These are phyloP conservation scores for Gryllus longicercus DNA, from an alignment of 2,888 invertebrate species.

Conservation along the genomic window DNA sequence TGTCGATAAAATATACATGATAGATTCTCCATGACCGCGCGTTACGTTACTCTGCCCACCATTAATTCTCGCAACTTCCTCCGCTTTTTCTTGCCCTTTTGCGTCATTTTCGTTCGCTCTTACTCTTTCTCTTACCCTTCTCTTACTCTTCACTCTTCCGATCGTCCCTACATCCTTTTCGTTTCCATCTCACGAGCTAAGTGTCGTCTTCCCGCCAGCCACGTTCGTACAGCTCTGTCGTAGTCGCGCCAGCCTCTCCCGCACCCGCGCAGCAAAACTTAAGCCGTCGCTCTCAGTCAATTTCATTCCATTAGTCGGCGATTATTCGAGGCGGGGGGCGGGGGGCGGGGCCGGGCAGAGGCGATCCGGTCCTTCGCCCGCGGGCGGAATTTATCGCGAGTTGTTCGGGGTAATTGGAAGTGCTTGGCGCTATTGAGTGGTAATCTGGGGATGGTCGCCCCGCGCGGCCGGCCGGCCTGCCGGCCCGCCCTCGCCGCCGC, in stretches of 20 bases:
- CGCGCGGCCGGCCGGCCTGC: neutral
- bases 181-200: too few species aligned
- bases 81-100: too few species aligned
- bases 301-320: conserved; percentile 37
- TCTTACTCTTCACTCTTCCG: too few species aligned
- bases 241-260: neutral
- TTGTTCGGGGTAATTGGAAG: conserved; percentile 36
- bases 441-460: conserved; percentile 29
- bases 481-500: neutral
- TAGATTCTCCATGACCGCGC: too few species aligned
- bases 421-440: conserved; percentile 36
- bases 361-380: neutral
- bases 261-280: neutral
- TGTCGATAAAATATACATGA: too few species aligned
- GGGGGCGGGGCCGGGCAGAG: neutral
- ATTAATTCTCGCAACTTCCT: too few species aligned
- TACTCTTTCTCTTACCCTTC: too few species aligned
- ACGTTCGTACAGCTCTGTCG: too few species aligned
- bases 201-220: too few species aligned
- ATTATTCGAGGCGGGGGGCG: conserved; percentile 31
- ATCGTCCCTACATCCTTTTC: too few species aligned
- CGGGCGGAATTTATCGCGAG: conserved; percentile 34
- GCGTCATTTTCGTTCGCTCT: too few species aligned
- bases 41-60: too few species aligned
- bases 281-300: conserved; percentile 34